Evolutionary conservation across 2,797 vertebrate genomes (phyloP).

Genomic region (Luscinia luscinia): DNA sequence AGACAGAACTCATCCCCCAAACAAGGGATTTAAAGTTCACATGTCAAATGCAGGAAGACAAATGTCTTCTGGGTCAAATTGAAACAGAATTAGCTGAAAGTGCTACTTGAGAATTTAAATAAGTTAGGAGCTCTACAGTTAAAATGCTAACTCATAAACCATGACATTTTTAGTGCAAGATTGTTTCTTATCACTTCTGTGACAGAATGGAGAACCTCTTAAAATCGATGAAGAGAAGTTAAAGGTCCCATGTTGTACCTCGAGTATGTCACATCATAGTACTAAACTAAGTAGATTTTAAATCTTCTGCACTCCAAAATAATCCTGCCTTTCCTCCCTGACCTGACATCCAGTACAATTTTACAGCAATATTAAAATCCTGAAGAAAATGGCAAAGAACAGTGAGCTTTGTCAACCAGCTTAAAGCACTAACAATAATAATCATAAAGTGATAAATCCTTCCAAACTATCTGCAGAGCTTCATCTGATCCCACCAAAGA

Average conservation of each 20-base stretch:
- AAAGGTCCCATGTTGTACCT: not conserved
- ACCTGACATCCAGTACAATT: not conserved
- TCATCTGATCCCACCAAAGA: not conserved
- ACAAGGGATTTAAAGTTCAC: not conserved
- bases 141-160: not conserved
- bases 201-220: not conserved
- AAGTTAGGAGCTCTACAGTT: not conserved
- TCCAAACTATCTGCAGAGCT: not conserved
- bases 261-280: accelerated
- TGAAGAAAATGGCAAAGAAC: not conserved
- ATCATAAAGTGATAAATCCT: not conserved
- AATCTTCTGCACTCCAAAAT: not conserved
- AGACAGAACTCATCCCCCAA: not conserved
- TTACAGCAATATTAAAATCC: not conserved
- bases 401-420: not conserved
- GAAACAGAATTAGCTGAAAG: not conserved
- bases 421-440: not conserved
- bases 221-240: not conserved
- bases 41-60: not conserved
- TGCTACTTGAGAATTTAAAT: not conserved
- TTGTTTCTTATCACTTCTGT: not conserved
- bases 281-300: not conserved
- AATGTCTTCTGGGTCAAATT: not conserved
- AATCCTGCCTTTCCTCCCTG: not conserved
- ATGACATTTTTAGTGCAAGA: not conserved